phyloP scores from a whole-genome alignment of 2,888 invertebrate species.

The Trichogramma evanescens region DNA sequence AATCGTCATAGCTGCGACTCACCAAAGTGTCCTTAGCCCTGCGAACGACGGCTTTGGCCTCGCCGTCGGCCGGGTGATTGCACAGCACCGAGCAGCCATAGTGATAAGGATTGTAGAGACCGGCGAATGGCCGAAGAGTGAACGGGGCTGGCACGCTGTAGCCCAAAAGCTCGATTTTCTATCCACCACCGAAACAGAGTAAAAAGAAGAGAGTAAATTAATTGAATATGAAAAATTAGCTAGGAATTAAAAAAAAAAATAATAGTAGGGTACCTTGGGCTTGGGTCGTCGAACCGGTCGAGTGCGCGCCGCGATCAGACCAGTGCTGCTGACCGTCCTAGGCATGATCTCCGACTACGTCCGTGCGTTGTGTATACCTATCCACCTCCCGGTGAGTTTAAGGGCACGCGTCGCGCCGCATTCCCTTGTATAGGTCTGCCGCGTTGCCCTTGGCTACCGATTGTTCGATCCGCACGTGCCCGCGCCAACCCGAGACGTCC shows the following conservation, averaged over 20 bases:
- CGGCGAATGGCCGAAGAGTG: slow-evolving; percentile 70
- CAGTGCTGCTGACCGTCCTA: slow-evolving; percentile 38
- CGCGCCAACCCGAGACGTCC: neutral
- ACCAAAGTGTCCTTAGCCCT: slow-evolving; percentile 68
- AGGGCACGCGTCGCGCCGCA: neutral
- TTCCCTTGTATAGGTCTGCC: neutral
- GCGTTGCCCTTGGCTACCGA: slow-evolving; percentile 13
- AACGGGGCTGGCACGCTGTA: slow-evolving; percentile 62
- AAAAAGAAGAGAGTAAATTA: neutral
- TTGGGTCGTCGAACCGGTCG: slow-evolving; percentile 35
- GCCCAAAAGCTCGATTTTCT: slow-evolving; percentile 40
- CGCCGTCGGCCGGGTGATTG: slow-evolving; percentile 74
- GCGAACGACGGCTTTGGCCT: slow-evolving; percentile 64
- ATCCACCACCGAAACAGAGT: neutral
- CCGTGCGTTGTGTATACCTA: neutral
- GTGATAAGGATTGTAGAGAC: slow-evolving; percentile 74
- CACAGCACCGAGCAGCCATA: slow-evolving; percentile 75
- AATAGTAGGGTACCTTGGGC: slow-evolving; percentile 32
- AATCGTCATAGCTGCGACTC: slow-evolving; percentile 22
- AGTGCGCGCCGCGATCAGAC: slow-evolving; percentile 40
- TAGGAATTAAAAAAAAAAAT: neutral
- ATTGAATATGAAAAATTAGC: neutral
- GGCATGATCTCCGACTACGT: slow-evolving; percentile 29
- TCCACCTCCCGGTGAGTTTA: neutral
- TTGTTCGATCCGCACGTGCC: slow-evolving; percentile 8